Percentiles rank a stretch among this genome's conserved stretches.
Evolutionary conservation across 2,797 vertebrate genomes (phyloP).

Genomic region (Hapalemur alaotrensis): DNA sequence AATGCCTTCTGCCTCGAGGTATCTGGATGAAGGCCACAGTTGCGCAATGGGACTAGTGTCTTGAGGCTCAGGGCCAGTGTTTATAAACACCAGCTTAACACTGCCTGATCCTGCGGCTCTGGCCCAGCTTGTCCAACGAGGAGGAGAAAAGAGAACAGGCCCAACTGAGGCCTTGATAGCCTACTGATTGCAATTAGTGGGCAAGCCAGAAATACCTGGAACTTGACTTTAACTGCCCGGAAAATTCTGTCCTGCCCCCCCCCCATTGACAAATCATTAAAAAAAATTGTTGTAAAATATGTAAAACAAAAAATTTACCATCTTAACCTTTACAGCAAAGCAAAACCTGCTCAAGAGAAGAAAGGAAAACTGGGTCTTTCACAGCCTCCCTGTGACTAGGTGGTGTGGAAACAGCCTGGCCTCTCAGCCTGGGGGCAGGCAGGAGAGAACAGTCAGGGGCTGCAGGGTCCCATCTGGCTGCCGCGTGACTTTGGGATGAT

Average conservation of each 20-base stretch:
- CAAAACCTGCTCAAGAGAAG: not conserved
- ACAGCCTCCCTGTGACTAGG: no score
- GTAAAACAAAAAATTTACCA: not conserved
- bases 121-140: not conserved
- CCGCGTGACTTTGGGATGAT: not conserved
- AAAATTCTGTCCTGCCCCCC: not conserved
- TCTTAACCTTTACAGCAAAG: not conserved
- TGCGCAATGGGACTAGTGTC: not conserved
- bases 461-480: fast-evolving
- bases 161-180: not conserved
- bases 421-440: not conserved
- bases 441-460: not conserved
- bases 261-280: not conserved
- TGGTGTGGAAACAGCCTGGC: not conserved
- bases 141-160: not conserved
- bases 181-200: not conserved
- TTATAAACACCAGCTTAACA: not conserved
- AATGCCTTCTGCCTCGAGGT: not conserved
- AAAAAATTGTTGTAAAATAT: not conserved
- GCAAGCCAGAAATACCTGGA: not conserved
- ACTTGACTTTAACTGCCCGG: not conserved
- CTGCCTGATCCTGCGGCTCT: not conserved
- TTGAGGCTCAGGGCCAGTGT: not conserved
- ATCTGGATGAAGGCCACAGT: not conserved
- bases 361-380: not conserved